Evolutionary conservation across 2,888 invertebrate genomes (phyloP).

Genomic region (Pachydiplax longipennis): DNA sequence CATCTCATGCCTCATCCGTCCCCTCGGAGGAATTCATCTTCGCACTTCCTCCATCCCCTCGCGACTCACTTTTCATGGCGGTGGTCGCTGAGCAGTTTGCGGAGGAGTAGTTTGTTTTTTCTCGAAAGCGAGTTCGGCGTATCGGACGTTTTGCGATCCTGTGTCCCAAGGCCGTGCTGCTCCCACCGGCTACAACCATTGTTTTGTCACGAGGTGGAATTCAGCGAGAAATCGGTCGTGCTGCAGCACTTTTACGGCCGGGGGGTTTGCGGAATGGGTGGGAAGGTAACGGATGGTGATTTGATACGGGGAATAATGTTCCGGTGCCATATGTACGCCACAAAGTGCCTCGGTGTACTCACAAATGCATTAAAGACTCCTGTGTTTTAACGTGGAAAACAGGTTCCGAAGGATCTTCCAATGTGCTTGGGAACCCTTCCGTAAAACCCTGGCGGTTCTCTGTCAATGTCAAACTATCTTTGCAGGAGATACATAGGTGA

Average conservation of each 20-base stretch:
- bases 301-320: too few species aligned
- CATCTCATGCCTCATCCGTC: not conserved
- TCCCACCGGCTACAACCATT: not conserved
- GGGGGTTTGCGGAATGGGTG: not conserved
- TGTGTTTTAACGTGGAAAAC: not conserved
- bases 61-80: not conserved
- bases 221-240: conserved; percentile 21
- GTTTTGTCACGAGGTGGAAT: conserved; percentile 25
- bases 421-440: not conserved
- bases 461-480: not conserved
- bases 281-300: not conserved
- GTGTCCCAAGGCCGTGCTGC: not conserved
- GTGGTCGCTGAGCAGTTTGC: not conserved
- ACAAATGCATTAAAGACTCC: too few species aligned
- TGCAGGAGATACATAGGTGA: not conserved
- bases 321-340: too few species aligned
- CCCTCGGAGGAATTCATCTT: not conserved
- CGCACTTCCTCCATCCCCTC: not conserved
- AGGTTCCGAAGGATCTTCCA: not conserved
- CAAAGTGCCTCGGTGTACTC: too few species aligned
- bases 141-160: not conserved
- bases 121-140: not conserved
- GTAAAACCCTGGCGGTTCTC: not conserved
- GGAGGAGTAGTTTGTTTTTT: not conserved
- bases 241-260: not conserved